Percentiles rank a stretch among this genome's conserved stretches.
phyloP scores from a whole-genome alignment of 2,797 vertebrate species.

The Melopsittacus undulatus region DNA sequence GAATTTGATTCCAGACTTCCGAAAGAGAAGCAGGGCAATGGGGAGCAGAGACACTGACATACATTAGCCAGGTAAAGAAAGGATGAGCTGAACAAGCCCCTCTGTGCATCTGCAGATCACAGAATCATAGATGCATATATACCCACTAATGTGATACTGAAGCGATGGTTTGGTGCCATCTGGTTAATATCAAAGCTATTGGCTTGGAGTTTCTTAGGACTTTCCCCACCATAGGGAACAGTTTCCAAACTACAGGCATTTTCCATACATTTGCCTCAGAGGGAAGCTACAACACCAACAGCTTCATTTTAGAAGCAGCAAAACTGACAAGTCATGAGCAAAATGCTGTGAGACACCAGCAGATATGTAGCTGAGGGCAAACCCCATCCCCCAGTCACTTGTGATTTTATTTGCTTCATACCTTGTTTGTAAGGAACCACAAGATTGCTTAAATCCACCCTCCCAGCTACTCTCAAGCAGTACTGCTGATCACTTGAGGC shows the following conservation, averaged over 20 bases:
- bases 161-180: not conserved
- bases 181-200: not conserved
- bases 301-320: not conserved
- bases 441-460: not conserved
- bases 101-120: not conserved
- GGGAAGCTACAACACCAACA: not conserved
- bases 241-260: not conserved
- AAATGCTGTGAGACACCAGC: not conserved
- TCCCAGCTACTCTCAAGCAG: not conserved
- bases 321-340: not conserved
- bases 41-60: not conserved
- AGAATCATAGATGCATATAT: not conserved
- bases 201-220: not conserved
- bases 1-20: not conserved
- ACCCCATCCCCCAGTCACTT: not conserved
- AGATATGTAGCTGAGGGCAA: not conserved
- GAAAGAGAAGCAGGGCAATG: not conserved
- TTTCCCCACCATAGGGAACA: not conserved
- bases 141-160: accelerated
- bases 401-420: not conserved
- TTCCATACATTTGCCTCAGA: not conserved
- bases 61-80: not conserved
- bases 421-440: not conserved
- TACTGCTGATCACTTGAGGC: not conserved
- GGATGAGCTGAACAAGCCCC: not conserved